These are phyloP conservation scores for Palloptera scutellata DNA, from an alignment of 2,888 invertebrate genomes.

Conservation along the genomic window DNA sequence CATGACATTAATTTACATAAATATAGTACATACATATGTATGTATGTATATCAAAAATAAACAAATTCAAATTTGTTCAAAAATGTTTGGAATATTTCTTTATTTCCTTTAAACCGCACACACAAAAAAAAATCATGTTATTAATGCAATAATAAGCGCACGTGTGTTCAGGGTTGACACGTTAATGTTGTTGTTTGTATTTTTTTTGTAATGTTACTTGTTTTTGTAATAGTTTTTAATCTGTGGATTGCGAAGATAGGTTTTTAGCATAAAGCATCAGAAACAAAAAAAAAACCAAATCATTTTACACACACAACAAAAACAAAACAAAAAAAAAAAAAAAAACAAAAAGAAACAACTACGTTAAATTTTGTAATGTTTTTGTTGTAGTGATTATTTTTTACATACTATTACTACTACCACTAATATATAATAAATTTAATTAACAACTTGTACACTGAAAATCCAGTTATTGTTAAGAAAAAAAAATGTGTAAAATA, in stretches of 20 bases:
- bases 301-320: background rate
- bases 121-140: no score
- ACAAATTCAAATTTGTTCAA: no score
- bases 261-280: background rate
- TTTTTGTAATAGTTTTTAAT: background rate
- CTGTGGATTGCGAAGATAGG: no score
- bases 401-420: slow-evolving; percentile 24
- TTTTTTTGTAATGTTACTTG: background rate
- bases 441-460: slow-evolving; percentile 20
- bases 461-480: slow-evolving; percentile 31
- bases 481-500: background rate
- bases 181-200: slow-evolving; percentile 16
- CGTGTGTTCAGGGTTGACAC: slow-evolving; percentile 28
- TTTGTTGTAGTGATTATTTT: slow-evolving; percentile 9
- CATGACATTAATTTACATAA: background rate
- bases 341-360: background rate
- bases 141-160: background rate
- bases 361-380: slow-evolving; percentile 15
- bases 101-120: no score
- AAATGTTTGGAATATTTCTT: no score
- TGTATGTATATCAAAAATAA: no score
- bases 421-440: slow-evolving; percentile 5
- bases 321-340: slow-evolving; percentile 10
- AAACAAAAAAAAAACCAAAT: slow-evolving; percentile 6
- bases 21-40: no score